Conservation (phyloP, 2,888 invertebrate genomes). For the Drosophila tripunctata region DNA sequence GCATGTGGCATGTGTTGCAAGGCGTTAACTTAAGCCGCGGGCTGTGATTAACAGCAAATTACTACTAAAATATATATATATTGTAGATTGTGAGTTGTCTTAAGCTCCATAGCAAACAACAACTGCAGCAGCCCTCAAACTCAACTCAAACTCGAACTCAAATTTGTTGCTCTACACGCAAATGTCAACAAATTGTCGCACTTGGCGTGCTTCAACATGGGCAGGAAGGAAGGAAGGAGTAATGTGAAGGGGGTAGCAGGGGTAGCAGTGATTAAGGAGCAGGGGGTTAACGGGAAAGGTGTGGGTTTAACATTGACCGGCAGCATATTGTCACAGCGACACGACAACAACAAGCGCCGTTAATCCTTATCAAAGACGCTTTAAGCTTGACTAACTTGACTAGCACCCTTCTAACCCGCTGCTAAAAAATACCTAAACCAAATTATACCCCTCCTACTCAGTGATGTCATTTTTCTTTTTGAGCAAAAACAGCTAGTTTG, state of each 20-base stretch:
- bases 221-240: neutral
- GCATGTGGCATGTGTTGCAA: too few species aligned
- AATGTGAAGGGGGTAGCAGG: neutral
- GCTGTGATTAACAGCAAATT: constrained; percentile 22
- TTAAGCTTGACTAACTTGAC: constrained; percentile 3
- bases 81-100: constrained; percentile 54
- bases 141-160: too few species aligned
- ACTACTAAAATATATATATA: constrained; percentile 29
- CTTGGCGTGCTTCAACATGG: constrained; percentile 58
- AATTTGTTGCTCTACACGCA: constrained; percentile 38
- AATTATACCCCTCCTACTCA: too few species aligned
- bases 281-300: constrained; percentile 7
- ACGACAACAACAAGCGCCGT: constrained; percentile 52
- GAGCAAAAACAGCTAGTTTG: too few species aligned
- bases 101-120: constrained; percentile 66
- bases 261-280: too few species aligned
- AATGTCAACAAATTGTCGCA: constrained; percentile 78
- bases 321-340: constrained; percentile 67
- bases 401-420: neutral
- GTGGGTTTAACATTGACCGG: constrained; percentile 66
- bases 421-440: too few species aligned
- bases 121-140: constrained; percentile 10
- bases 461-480: too few species aligned
- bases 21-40: constrained; percentile 60
- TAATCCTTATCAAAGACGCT: constrained; percentile 73